Conservation (phyloP, 2,888 invertebrate genomes). For the Autographa pulchrina region DNA sequence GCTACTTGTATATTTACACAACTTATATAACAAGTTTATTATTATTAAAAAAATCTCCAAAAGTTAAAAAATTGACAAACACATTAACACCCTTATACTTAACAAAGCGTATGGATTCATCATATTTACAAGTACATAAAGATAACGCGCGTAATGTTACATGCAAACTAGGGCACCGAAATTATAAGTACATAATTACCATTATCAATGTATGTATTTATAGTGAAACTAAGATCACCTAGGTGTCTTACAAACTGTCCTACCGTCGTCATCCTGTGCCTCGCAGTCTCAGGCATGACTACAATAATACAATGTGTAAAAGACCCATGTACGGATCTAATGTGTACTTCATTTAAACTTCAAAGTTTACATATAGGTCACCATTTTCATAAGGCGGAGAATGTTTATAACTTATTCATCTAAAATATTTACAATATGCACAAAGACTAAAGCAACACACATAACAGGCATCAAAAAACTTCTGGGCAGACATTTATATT, state of each 20-base stretch:
- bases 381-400: slow-evolving; percentile 86
- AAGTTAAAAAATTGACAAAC: slow-evolving; percentile 87
- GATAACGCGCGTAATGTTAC: slow-evolving; percentile 80
- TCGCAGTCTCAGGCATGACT: slow-evolving; percentile 8
- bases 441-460: slow-evolving; percentile 81
- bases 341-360: slow-evolving; percentile 61
- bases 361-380: slow-evolving; percentile 72
- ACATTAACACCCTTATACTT: slow-evolving; percentile 87
- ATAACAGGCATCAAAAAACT: slow-evolving; percentile 71
- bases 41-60: slow-evolving; percentile 81
- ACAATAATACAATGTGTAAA: slow-evolving; percentile 53
- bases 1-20: slow-evolving; percentile 79
- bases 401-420: slow-evolving; percentile 72
- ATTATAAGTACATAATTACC: slow-evolving; percentile 82
- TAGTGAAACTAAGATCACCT: slow-evolving; percentile 63
- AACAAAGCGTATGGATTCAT: slow-evolving; percentile 89
- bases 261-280: slow-evolving; percentile 10
- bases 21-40: slow-evolving; percentile 75
- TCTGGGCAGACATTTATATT: slow-evolving; percentile 75
- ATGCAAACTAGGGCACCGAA: slow-evolving; percentile 84
- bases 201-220: slow-evolving; percentile 56
- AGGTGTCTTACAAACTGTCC: slow-evolving; percentile 55
- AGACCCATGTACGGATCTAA: slow-evolving; percentile 50
- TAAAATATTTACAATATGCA: slow-evolving; percentile 87
- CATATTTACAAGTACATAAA: slow-evolving; percentile 84